Evolutionary conservation across 2,797 vertebrate genomes (phyloP), one percentile per base, ranked within the genome.

Genomic region (Pseudochirops cupreus): DNA sequence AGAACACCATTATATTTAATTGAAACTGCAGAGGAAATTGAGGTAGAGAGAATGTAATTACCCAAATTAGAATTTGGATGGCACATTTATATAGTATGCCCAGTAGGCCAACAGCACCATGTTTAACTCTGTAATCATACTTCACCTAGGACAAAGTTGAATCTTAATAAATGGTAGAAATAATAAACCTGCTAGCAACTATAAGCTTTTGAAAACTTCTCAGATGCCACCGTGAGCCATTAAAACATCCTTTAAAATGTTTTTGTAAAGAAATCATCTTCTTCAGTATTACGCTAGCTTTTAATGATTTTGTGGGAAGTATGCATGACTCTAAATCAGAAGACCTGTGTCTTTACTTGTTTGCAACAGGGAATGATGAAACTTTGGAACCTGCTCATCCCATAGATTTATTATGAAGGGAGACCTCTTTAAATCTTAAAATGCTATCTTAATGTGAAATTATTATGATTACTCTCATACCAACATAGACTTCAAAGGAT

Each of bases 61-160:
- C 18, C 52, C 92, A 96, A 96, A 96, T 96, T 96, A 96, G 96
- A 97, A 97, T 97, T 92, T 97, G 95, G 97, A 96, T 92, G 95
- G 94, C 89, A 97, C 39, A 95, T 96, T 97, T 92, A 96, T 95
- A 93, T 28, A 92, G 11, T 96, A 93, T 97, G 46, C 4, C 92
- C 92, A 96, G 87, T 97, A 94, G 95, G n/a, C 90, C 31, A 62
- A 58, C 56, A 58, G 94, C 93, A 96, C 92, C 95, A 96, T 55
- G 93, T 26, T 96, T 97, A 92, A 95, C 91, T 91, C 92, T 94
- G 90, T 24, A 91, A 95, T 91, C 92, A 90, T 95, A 95, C 14
- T 3, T 93, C 95, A 93, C 53, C 39, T 93, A 93, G 5, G 24
- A 67, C 95, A 95, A 93, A 94, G 93, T 3, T 62, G n/a, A 62